These are phyloP conservation scores for Proctacanthus coquilletti DNA, from an alignment of 1,140 invertebrate genomes.

Conservation along the genomic window DNA sequence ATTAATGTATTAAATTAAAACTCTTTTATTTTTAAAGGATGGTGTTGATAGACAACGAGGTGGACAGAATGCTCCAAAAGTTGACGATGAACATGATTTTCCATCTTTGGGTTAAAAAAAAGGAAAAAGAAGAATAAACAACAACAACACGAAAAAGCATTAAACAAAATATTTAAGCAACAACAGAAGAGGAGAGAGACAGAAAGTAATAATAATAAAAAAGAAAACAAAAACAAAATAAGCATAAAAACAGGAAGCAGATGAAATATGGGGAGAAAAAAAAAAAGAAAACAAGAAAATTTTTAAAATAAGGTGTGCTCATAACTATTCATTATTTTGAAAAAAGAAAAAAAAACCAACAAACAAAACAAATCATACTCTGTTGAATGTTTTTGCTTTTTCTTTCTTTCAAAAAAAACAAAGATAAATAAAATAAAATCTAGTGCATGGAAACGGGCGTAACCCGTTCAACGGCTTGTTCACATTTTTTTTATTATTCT, in stretches of 20 bases:
- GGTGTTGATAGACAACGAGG: slow-evolving; percentile 16
- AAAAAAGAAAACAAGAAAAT: slow-evolving; percentile 2
- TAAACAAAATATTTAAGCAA: background rate
- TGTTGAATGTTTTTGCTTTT: too few relatives aligned
- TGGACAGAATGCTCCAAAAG: slow-evolving; percentile 64
- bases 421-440: too few relatives aligned
- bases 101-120: slow-evolving; percentile 66
- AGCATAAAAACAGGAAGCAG: background rate
- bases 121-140: slow-evolving; percentile 1
- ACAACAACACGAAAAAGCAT: background rate
- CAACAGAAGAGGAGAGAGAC: background rate
- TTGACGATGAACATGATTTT: slow-evolving; percentile 90
- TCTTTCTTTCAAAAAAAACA: too few relatives aligned
- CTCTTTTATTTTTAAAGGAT: too few relatives aligned
- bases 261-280: background rate
- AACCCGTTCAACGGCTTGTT: too few relatives aligned
- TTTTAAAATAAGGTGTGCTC: too few relatives aligned
- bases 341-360: too few relatives aligned
- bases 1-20: too few relatives aligned
- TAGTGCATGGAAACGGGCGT: too few relatives aligned
- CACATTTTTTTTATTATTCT: too few relatives aligned
- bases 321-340: too few relatives aligned
- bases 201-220: slow-evolving; percentile 1
- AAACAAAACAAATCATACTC: too few relatives aligned
- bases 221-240: background rate